Evolutionary conservation across 1,140 invertebrate species (phyloP), one percentile per base, ranked within the genome.

Genomic region (Neodiprion lecontei): DNA sequence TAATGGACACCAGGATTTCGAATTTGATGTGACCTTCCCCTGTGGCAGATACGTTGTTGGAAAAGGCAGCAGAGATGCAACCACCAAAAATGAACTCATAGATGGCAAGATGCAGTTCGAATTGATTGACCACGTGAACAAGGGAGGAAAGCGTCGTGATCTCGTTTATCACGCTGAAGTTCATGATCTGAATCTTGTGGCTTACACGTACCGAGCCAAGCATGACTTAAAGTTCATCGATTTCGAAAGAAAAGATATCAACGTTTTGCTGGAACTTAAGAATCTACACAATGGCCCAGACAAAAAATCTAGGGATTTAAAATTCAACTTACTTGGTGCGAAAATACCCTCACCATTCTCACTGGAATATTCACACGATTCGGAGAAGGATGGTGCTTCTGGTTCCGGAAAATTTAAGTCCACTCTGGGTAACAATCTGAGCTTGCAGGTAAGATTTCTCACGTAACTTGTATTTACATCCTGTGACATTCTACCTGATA

Each of bases 11-110:
- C 11, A 12, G 0, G 81, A 85, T 23, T 80, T 84, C 2, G 83
- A 90, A n/a, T 66, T 87, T 0, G 91, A 92, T 66, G 9, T 92
- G 0, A 90, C 90, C 17, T 79, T 92, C 10, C 92, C 92, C 0
- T 90, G 87, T 53, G 89, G 90, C 10, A 85, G 90, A n/a, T 89
- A 89, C 47, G 72, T 92, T 1, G 84, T 84, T 21, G 79, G 86
- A 0, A 91, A 91, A 72, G 75, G 84, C 7, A 88, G 91, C 69
- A 85, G 89, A 9, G 87, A 88, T 0, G 47, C 88, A 10, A 68
- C 48, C 1, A 87, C 79, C 4, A 87, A 89, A 11, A 88, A 89
- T 9, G 81, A 91, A 9, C 84, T 82, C 9, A 74, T 83, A 14
- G 79, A 87, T 47, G 87, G 89, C 0, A 82, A 90, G 11, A 81